These are phyloP conservation scores for Timema cristinae DNA, from an alignment of 2,888 invertebrate genomes.

Conservation along the genomic window DNA sequence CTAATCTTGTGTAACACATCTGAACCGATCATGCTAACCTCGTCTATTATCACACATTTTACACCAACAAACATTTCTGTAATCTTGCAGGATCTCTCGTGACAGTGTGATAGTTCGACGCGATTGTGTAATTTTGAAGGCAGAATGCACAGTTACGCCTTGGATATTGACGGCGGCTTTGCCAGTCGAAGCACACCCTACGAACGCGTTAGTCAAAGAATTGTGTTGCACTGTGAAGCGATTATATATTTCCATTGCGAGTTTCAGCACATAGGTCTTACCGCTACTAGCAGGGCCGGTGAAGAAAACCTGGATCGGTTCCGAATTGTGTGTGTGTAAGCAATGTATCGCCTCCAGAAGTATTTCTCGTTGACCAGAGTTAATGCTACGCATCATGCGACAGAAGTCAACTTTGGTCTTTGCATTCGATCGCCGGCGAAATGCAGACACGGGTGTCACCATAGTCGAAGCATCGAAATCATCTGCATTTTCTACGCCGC, in stretches of 20 bases:
- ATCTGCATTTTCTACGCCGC: background rate
- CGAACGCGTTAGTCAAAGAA: conserved; percentile 1
- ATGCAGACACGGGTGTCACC: background rate
- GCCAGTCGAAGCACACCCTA: background rate
- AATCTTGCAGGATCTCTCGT: conserved; percentile 1
- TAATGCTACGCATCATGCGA: conserved; percentile 22
- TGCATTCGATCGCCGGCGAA: conserved; percentile 14
- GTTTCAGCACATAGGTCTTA: conserved; percentile 6
- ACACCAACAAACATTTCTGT: background rate
- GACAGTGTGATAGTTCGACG: background rate
- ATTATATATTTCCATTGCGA: conserved; percentile 7
- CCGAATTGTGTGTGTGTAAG: background rate
- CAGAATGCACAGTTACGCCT: conserved; percentile 2
- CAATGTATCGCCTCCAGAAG: conserved; percentile 5
- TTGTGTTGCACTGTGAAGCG: background rate
- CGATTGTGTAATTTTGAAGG: background rate
- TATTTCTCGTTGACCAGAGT: conserved; percentile 13
- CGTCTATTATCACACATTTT: conserved; percentile 1
- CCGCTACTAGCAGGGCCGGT: background rate
- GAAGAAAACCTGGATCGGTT: background rate
- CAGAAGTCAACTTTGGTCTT: conserved; percentile 23
- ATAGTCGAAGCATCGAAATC: conserved; percentile 6
- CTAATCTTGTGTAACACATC: conserved; percentile 1
- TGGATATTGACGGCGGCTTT: background rate
- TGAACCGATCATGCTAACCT: background rate